phyloP scores from a whole-genome alignment of 2,888 invertebrate species.

The Scaptomyza cyrtandrae region DNA sequence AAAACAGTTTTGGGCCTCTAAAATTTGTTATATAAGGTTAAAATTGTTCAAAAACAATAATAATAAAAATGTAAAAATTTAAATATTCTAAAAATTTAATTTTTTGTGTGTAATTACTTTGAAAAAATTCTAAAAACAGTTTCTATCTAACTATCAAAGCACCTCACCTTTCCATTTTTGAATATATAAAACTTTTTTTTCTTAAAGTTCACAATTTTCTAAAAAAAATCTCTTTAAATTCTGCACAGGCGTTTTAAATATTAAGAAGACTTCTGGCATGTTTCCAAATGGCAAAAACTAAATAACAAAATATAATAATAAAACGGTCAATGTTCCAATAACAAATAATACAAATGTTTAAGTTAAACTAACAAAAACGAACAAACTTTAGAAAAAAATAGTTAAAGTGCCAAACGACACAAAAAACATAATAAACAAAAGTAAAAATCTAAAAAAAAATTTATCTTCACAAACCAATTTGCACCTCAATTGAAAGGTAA shows the following conservation, averaged over 20 bases:
- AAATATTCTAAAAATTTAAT: conserved; percentile 10
- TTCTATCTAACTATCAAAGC: conserved; percentile 45
- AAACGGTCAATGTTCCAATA: conserved; percentile 76
- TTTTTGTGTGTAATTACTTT: conserved; percentile 9
- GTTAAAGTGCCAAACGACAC: conserved; percentile 40
- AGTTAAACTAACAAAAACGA: conserved; percentile 22
- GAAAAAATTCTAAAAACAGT: conserved; percentile 3
- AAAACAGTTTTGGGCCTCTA: no score
- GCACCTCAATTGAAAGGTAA: conserved; percentile 40
- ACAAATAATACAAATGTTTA: conserved; percentile 31
- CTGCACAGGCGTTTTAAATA: conserved; percentile 40
- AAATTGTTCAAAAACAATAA: no score
- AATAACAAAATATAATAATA: conserved; percentile 41
- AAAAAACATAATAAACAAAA: no score
- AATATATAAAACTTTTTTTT: conserved; percentile 7
- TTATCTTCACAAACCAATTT: conserved; percentile 37
- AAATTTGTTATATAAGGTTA: no score
- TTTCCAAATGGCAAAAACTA: conserved; percentile 35
- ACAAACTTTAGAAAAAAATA: conserved; percentile 13
- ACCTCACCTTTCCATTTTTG: conserved; percentile 36
- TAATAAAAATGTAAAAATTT: not conserved
- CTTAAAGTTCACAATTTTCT: conserved; percentile 13
- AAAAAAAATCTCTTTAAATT: conserved; percentile 12
- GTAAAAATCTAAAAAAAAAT: no score
- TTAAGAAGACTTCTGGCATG: conserved; percentile 36